Evolutionary conservation across 2,888 invertebrate genomes (phyloP), one percentile per base, ranked within the genome.

Genomic region (Brenthis daphne): DNA sequence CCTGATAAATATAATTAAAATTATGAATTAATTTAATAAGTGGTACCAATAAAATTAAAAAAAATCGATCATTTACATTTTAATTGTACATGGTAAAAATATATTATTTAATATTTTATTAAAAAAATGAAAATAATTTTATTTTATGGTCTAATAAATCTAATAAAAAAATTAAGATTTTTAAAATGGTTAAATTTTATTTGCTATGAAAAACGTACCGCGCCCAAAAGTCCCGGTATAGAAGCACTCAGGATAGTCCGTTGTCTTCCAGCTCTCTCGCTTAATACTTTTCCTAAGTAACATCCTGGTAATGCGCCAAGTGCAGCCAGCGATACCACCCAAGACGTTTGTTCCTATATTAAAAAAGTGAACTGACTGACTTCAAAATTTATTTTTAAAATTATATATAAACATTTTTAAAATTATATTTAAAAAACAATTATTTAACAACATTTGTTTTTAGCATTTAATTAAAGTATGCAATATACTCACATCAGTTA

Each of bases 281-380:
- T 93, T 37, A 94, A 80, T 63, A 93, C 84, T 57, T 94, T 94
- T 0, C 94, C 94, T 20, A 93, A 69, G 64, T 93, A 85, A 74
- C 93, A 94, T 0, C 94, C 94, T 0, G 93, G 88, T 37, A 94
- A 84, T 0, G 94, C 94, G 0, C 95, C 95, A 68, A 94, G 81
- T 0, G 94, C 87, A 66, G 92, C 88, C 61, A 95, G 82, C 0
- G 95, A 94, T 0, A 94, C 94, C 73, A 94, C 87, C 94, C 94
- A 94, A 65, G 94, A 94, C 47, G 85, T 89, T 80, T 94, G 90
- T 48, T 87, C 85, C 89, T 93, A 77, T 53, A 61, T n/a, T 37
- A 29, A n/a, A 43, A 51, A 33, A 54, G 16, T n/a, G 6, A 47
- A 37, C 37, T 37, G 37, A 37, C 37, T 33, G 6, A 6, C 6